These are phyloP conservation scores for Mallotus villosus DNA, from an alignment of 2,797 vertebrate species.

Conservation along the genomic window DNA sequence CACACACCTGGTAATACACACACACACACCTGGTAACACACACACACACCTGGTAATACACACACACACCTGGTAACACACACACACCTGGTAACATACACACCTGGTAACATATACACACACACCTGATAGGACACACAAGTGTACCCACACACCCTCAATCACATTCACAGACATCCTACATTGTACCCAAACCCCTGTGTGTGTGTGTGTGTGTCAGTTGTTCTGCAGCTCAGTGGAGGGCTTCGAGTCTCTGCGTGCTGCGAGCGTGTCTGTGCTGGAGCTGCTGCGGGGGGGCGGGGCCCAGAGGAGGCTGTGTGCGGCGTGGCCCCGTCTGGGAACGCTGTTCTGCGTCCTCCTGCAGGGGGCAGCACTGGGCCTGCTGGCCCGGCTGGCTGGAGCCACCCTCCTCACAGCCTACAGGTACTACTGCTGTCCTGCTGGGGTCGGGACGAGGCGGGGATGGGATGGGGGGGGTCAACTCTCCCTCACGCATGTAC, in stretches of 20 bases:
- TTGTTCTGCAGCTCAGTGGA: slow-evolving; percentile 69
- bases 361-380: slow-evolving; percentile 57
- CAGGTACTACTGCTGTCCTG: slow-evolving; percentile 48
- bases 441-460: too few species aligned
- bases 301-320: slow-evolving; percentile 54
- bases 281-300: slow-evolving; percentile 55
- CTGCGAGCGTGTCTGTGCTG: slow-evolving; percentile 54
- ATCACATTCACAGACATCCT: not conserved
- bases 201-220: slow-evolving; percentile 48
- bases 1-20: too few species aligned
- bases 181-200: not conserved
- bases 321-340: slow-evolving; percentile 63
- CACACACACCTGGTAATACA: too few species aligned
- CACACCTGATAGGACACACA: not conserved
- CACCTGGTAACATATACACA: too few species aligned
- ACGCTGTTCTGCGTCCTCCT: slow-evolving; percentile 65
- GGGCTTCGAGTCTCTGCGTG: slow-evolving; percentile 59
- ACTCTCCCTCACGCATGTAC: not conserved
- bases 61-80: not conserved
- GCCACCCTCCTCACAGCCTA: slow-evolving; percentile 67
- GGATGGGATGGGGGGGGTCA: too few species aligned
- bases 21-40: slow-evolving; percentile 65
- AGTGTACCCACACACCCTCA: not conserved
- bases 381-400: slow-evolving; percentile 67
- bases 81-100: slow-evolving; percentile 60